Conservation (phyloP, 1,140 invertebrate species). For the Rhysida immarginata region DNA sequence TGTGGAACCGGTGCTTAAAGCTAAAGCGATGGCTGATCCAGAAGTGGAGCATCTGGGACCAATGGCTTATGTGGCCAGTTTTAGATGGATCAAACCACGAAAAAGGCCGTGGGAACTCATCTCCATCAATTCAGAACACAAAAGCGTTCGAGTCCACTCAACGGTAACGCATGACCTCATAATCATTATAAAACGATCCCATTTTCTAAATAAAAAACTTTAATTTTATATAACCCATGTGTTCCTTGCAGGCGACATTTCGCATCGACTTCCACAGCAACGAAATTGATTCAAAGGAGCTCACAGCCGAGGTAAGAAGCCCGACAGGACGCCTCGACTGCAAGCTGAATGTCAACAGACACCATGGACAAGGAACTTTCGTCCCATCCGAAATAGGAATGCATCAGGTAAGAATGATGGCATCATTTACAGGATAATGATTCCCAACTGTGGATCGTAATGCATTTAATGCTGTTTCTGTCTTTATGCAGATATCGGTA, state of each 20-base stretch:
- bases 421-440: no score
- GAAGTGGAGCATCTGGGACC: constrained; percentile 89
- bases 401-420: constrained; percentile 50
- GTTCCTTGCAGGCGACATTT: constrained; percentile 71
- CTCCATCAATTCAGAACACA: constrained; percentile 39
- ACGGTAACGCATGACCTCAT: constrained; percentile 45
- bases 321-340: constrained; percentile 45
- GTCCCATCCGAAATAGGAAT: constrained; percentile 79
- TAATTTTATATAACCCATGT: no score
- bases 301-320: constrained; percentile 68
- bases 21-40: constrained; percentile 84
- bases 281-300: constrained; percentile 54
- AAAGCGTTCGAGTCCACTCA: constrained; percentile 64
- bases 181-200: no score
- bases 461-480: no score
- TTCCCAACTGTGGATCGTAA: no score
- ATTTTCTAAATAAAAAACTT: no score
- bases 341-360: constrained; percentile 45
- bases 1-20: constrained; percentile 72
- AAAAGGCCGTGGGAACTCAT: constrained; percentile 62
- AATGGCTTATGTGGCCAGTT: constrained; percentile 84
- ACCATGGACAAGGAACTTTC: constrained; percentile 61
- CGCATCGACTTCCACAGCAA: constrained; percentile 54
- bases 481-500: constrained; percentile 24
- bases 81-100: constrained; percentile 69